Conservation (phyloP, 2,113 vertebrate species). For the Etia nguti region DNA sequence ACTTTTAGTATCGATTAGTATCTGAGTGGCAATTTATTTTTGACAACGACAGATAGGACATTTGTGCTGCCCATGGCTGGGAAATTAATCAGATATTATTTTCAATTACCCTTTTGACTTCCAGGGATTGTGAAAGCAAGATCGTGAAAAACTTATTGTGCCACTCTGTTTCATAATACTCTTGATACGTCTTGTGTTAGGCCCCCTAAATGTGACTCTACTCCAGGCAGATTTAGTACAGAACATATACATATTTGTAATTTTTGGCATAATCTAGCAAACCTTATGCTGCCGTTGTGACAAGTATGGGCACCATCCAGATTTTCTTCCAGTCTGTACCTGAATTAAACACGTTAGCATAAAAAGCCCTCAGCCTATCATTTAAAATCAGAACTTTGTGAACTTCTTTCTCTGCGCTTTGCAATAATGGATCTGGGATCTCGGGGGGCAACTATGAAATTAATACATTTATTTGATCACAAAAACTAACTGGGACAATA, state of each 20-base stretch:
- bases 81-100: background rate
- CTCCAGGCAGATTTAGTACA: background rate
- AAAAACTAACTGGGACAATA: background rate
- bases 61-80: background rate
- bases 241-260: background rate
- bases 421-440: background rate
- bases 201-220: background rate
- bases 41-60: background rate
- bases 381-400: background rate
- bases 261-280: background rate
- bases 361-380: slow-evolving; percentile 3
- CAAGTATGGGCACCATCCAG: background rate
- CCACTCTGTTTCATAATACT: background rate
- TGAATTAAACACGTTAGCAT: slow-evolving; percentile 25
- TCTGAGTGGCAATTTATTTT: background rate
- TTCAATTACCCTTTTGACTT: background rate
- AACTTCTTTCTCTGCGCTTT: background rate
- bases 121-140: background rate
- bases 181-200: background rate
- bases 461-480: background rate
- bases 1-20: background rate
- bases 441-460: background rate
- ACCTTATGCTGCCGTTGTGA: background rate
- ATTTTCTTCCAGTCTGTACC: slow-evolving; percentile 27
- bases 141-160: background rate